Percentiles rank a stretch among this genome's conserved stretches.
phyloP scores from a whole-genome alignment of 2,113 vertebrate species.

The Eubucco bourcierii region DNA sequence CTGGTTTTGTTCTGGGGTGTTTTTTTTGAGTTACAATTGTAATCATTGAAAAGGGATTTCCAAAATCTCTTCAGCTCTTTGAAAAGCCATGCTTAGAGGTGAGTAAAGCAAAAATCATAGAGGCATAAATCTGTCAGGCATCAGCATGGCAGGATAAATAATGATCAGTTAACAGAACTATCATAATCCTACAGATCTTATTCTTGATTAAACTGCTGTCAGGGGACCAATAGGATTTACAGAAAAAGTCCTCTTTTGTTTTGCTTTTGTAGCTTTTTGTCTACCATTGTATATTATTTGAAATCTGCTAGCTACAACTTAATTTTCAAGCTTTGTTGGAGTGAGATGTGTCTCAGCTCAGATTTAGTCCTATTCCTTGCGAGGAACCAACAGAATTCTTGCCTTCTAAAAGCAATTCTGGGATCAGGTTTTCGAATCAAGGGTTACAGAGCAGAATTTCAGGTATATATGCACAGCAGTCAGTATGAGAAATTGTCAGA shows the following conservation, averaged over 20 bases:
- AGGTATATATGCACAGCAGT: background rate
- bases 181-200: conserved; percentile 27
- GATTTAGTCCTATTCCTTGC: background rate
- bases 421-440: background rate
- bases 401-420: background rate
- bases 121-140: background rate
- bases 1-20: background rate
- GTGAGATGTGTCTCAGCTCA: background rate
- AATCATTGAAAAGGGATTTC: conserved; percentile 39
- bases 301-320: background rate
- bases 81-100: conserved; percentile 26
- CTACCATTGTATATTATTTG: background rate
- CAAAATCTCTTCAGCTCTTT: background rate
- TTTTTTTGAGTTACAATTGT: conserved; percentile 11
- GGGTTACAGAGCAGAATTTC: background rate
- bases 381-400: background rate
- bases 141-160: conserved; percentile 37
- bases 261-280: background rate
- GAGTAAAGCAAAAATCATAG: conserved; percentile 15
- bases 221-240: conserved; percentile 41
- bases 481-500: background rate
- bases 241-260: background rate
- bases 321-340: background rate
- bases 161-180: conserved; percentile 32
- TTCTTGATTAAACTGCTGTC: conserved; percentile 37